These are phyloP conservation scores for Platichthys flesus DNA, from an alignment of 2,113 vertebrate genomes.

Conservation along the genomic window DNA sequence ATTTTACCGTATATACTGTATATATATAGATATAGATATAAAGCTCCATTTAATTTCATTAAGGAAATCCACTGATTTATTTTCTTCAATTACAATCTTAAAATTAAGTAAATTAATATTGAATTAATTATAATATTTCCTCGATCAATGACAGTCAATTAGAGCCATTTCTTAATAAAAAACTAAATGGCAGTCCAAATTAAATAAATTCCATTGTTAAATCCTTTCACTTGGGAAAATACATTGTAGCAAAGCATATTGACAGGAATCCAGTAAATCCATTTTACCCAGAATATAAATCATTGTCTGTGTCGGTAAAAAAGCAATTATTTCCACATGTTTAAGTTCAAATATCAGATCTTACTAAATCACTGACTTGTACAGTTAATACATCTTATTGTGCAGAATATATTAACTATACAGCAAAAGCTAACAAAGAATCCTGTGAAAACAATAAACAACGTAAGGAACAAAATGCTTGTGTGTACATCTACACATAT, in stretches of 20 bases:
- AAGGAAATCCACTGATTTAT: not conserved
- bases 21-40: constrained; percentile 16
- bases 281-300: constrained; percentile 8
- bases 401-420: constrained; percentile 55
- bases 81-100: not conserved
- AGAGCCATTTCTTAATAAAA: not conserved
- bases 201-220: not conserved
- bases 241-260: constrained; percentile 16
- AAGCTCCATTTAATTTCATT: constrained; percentile 25
- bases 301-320: not conserved
- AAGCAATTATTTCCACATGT: not conserved
- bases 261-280: constrained; percentile 6
- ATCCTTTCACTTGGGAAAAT: constrained; percentile 20
- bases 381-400: constrained; percentile 27
- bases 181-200: not conserved
- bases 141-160: not conserved
- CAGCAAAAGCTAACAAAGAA: constrained; percentile 6
- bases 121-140: constrained; percentile 2
- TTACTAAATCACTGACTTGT: constrained; percentile 24
- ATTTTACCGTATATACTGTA: not conserved
- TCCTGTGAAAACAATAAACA: constrained; percentile 1
- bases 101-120: not conserved
- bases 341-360: constrained; percentile 31
- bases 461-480: constrained; percentile 11
- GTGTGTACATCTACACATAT: constrained; percentile 38